Base-by-base conservation (phyloP, 1,140 invertebrate genomes). In the Halyomorpha halys region DNA sequence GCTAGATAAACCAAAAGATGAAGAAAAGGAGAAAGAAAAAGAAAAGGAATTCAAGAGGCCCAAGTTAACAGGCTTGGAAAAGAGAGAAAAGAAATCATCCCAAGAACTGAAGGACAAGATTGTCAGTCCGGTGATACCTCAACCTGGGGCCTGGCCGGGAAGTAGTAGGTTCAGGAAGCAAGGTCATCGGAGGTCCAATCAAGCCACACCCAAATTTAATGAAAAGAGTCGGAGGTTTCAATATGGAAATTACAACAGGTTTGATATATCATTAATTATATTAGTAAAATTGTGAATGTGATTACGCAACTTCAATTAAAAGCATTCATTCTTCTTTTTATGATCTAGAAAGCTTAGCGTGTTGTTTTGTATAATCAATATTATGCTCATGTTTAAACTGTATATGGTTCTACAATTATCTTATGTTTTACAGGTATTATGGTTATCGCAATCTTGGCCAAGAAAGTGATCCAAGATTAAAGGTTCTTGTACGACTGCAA, bases 201-300 rank as follows among this genome's bases (percentile, higher is more conserved):
- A 70, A 65, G 77, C 76, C 53, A 70, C 83, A 73, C 87, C 86
- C 14, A 84, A 83, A 61, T 89, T 90, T 74, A 82, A 85, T 68
- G 78, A 81, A 8, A 86, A 87, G 74, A 84, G 89, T 72, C 79
- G 82, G 59, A 80, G 81, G 71, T 98, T 93, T 76, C 87, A 91
- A 65, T 95, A 90, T 81, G 95, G 95, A 49, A 98, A 98, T 77
- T 98, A 97, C 75, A 90, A 93, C 73, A 86, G 91, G 82, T 84
- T 73, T 72, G 56, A 47, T 27, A n/a, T n/a, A n/a, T n/a, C n/a
- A n/a, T n/a, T n/a, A n/a, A n/a, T n/a, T n/a, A n/a, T n/a, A n/a
- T n/a, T n/a, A n/a, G n/a, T n/a, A n/a, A n/a, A n/a, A n/a, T n/a
- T n/a, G n/a, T n/a, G n/a, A n/a, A n/a, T n/a, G n/a, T n/a, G n/a